Evolutionary conservation across 92 coral and sea anemone genomes (phyloP).

Genomic region (Epizoanthus scotinus): DNA sequence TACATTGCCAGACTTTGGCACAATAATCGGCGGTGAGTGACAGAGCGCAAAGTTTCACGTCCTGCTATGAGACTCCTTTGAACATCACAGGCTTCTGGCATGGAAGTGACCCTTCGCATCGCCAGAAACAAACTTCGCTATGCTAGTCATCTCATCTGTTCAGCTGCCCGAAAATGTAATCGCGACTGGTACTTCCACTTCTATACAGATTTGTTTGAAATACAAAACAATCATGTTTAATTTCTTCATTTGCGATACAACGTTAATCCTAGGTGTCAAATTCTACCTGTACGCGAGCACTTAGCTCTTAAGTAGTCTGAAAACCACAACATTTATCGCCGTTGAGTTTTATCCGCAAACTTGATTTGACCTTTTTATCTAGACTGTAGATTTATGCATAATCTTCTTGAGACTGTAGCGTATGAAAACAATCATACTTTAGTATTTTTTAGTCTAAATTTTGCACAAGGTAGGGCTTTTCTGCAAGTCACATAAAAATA

Average conservation of each 20-base stretch:
- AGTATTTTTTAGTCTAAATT: background rate
- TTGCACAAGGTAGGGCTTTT: background rate
- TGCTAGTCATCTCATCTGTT: background rate
- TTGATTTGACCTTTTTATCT: background rate
- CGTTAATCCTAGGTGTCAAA: conserved; percentile 1
- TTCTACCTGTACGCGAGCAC: conserved; percentile 9
- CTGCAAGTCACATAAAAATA: background rate
- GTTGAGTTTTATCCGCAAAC: conserved; percentile 34
- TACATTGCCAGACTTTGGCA: conserved; percentile 54
- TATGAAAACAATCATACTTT: background rate
- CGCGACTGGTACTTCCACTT: background rate
- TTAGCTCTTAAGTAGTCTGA: conserved; percentile 34
- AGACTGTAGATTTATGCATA: background rate
- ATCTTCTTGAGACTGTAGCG: conserved; percentile 2
- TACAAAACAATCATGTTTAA: conserved; percentile 20
- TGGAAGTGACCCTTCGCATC: conserved; percentile 9
- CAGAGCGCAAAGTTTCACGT: conserved; percentile 1
- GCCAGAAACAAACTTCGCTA: background rate
- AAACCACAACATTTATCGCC: conserved; percentile 40
- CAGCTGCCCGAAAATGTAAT: background rate
- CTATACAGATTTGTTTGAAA: background rate
- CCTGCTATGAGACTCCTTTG: conserved; percentile 31
- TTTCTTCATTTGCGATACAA: background rate
- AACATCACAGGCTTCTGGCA: conserved; percentile 40
- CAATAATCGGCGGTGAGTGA: conserved; percentile 66